Conservation (phyloP, 1,140 invertebrate species). For the Oedothorax gibbosus region DNA sequence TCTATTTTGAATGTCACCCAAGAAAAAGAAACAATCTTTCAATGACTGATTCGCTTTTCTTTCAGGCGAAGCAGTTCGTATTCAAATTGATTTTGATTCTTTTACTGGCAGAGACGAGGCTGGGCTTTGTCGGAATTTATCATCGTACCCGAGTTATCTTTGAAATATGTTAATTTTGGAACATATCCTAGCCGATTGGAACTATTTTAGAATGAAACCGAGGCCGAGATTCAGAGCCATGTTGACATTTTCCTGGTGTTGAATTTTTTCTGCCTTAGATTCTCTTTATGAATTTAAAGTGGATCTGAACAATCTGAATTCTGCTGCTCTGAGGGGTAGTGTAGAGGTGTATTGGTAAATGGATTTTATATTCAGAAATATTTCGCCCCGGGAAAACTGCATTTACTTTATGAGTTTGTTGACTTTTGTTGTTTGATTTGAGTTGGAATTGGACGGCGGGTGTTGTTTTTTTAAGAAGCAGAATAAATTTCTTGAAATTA, state of each 20-base stretch:
- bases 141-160: conserved; percentile 29
- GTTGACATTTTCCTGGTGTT: conserved; percentile 21
- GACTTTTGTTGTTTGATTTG: neutral
- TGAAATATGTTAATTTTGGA: conserved; percentile 27
- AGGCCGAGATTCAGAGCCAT: conserved; percentile 8
- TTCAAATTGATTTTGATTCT: conserved; percentile 17
- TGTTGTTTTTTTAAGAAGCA: neutral
- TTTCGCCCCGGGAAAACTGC: neutral
- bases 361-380: conserved; percentile 30
- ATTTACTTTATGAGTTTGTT: neutral
- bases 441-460: neutral
- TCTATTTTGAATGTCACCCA: no score
- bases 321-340: neutral
- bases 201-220: neutral
- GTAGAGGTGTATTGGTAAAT: neutral
- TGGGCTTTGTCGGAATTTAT: conserved; percentile 22
- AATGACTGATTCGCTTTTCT: no score
- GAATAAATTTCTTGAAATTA: neutral
- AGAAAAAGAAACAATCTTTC: no score
- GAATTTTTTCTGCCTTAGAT: neutral
- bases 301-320: neutral
- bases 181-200: neutral
- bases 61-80: neutral
- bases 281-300: conserved; percentile 19
- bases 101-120: neutral